phyloP scores from a whole-genome alignment of 2,797 vertebrate genomes.

The Streptopelia turtur region DNA sequence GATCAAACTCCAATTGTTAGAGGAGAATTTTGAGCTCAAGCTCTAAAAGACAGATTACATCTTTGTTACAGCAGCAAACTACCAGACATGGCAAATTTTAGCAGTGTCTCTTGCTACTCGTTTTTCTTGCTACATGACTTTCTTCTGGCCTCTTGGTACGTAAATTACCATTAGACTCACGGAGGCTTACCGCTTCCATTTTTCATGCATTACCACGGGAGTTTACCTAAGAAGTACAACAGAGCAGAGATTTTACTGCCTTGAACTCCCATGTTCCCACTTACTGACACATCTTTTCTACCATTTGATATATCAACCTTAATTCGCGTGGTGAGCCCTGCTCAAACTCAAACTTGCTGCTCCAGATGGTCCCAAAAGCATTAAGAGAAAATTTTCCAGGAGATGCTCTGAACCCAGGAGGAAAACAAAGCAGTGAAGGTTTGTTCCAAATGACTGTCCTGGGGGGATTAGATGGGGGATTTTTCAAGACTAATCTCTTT shows the following conservation, averaged over 20 bases:
- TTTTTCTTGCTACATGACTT: conserved; percentile 49
- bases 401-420: conserved; percentile 54
- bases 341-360: conserved; percentile 29
- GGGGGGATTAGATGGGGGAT: conserved; percentile 61
- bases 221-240: conserved; percentile 41
- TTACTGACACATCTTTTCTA: conserved; percentile 49
- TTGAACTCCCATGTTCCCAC: conserved; percentile 22
- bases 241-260: conserved; percentile 25
- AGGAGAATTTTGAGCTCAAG: conserved; percentile 26
- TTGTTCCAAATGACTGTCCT: conserved; percentile 60
- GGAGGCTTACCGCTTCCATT: neutral
- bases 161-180: conserved; percentile 20
- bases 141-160: neutral
- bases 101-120: conserved; percentile 8
- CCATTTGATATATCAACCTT: conserved; percentile 54
- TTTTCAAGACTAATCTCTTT: conserved; percentile 68
- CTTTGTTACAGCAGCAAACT: conserved; percentile 12
- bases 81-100: conserved; percentile 43
- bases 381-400: conserved; percentile 36
- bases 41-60: conserved; percentile 10
- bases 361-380: conserved; percentile 47
- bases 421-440: conserved; percentile 33
- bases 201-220: conserved; percentile 25
- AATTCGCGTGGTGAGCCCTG: conserved; percentile 23
- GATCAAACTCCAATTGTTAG: neutral